Percentiles rank a stretch among this genome's conserved stretches.
Evolutionary conservation across 1,140 invertebrate species (phyloP).

Genomic region (Listronotus bonariensis): DNA sequence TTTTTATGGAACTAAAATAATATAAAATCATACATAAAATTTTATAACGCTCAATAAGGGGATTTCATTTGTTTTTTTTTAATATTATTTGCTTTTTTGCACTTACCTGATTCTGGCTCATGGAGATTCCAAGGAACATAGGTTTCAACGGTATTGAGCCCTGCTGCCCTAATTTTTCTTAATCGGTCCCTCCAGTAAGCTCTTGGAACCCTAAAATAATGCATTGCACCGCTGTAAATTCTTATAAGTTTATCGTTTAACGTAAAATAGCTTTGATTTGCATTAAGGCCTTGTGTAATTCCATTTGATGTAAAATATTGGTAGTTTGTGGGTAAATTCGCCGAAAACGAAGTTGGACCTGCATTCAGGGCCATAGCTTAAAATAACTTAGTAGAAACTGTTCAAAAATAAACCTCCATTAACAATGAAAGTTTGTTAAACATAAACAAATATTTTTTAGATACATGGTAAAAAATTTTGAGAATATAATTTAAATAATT

Average conservation of each 20-base stretch:
- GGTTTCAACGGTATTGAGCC: constrained; percentile 74
- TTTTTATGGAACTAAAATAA: no score
- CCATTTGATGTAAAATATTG: constrained; percentile 49
- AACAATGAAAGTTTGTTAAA: no score
- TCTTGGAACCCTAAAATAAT: constrained; percentile 86
- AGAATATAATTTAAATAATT: no score
- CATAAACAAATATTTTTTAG: no score
- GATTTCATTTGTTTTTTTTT: no score
- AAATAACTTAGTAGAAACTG: no score
- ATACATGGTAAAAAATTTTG: no score
- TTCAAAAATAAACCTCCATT: no score
- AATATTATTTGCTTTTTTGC: no score
- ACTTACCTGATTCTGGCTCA: constrained; percentile 63
- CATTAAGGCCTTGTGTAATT: constrained; percentile 40
- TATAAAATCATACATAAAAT: no score
- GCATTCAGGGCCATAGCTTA: constrained; percentile 4
- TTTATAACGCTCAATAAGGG: no score
- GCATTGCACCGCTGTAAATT: constrained; percentile 73
- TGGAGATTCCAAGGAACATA: constrained; percentile 95
- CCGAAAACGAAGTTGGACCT: constrained; percentile 2
- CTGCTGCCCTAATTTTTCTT: constrained; percentile 65
- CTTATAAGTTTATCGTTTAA: constrained; percentile 48
- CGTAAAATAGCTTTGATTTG: constrained; percentile 43
- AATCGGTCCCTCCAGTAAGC: constrained; percentile 47
- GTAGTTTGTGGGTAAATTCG: constrained; percentile 43